These are phyloP conservation scores for Sycophila sp. DNA, from an alignment of 1,140 invertebrate species.

Conservation along the genomic window DNA sequence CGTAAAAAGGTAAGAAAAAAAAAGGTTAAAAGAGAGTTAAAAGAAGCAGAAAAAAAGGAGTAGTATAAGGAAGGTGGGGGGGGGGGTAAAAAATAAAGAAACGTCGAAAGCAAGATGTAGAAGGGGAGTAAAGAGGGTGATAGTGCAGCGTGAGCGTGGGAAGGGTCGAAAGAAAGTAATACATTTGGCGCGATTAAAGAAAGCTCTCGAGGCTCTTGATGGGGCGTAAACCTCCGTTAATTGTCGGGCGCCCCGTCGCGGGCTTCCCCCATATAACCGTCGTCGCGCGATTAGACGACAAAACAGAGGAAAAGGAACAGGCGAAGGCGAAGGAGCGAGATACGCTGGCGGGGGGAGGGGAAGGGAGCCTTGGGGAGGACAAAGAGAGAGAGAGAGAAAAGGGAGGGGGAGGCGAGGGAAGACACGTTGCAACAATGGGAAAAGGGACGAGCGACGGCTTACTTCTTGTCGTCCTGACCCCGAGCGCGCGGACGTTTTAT, in stretches of 20 bases:
- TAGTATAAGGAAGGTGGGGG: neutral
- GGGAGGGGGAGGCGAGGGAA: neutral
- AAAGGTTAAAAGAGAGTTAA: neutral
- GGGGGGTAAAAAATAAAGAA: neutral
- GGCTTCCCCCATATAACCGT: constrained; percentile 13
- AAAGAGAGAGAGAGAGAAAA: neutral
- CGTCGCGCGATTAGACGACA: constrained; percentile 32
- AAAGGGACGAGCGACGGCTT: constrained; percentile 4
- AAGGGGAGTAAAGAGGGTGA: neutral
- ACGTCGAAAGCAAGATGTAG: neutral
- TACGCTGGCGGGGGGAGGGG: neutral
- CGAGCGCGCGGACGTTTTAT: constrained; percentile 13
- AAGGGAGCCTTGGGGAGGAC: too few relatives aligned
- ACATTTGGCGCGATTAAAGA: constrained; percentile 44
- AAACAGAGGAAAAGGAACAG: neutral
- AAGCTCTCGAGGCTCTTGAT: constrained; percentile 42
- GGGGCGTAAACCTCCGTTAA: constrained; percentile 43
- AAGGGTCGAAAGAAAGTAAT: constrained; percentile 37
- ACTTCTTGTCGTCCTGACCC: constrained; percentile 20
- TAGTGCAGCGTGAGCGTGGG: constrained; percentile 1
- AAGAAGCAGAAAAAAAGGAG: neutral
- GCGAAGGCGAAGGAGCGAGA: neutral
- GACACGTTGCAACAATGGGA: neutral
- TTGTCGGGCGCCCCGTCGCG: constrained; percentile 34
- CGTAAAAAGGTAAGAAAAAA: neutral